phyloP scores from a whole-genome alignment of 2,113 vertebrate genomes.

The Sorex araneus region DNA sequence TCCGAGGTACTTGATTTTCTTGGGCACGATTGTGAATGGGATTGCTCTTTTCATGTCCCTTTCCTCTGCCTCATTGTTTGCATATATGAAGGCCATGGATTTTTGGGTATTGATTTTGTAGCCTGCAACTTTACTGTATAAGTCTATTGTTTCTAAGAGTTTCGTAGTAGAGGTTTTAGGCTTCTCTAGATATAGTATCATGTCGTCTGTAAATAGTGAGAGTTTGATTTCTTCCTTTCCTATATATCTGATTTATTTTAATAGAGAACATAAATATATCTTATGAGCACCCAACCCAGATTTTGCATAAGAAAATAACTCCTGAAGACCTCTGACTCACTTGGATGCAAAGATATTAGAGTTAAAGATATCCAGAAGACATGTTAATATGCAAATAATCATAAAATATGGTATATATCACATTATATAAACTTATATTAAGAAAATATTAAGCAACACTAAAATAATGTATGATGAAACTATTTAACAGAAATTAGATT shows the following conservation, averaged over 20 bases:
- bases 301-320: background rate
- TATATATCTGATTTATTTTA: background rate
- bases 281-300: background rate
- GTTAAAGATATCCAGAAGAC: background rate
- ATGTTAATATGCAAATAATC: background rate
- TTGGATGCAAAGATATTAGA: accelerated
- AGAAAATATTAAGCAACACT: background rate
- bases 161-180: too few relatives aligned
- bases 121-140: too few relatives aligned
- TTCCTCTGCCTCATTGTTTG: too few relatives aligned
- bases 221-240: too few relatives aligned
- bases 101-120: too few relatives aligned
- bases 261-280: background rate
- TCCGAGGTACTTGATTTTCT: too few relatives aligned
- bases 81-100: too few relatives aligned
- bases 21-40: too few relatives aligned
- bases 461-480: background rate
- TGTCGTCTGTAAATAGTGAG: too few relatives aligned
- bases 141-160: too few relatives aligned
- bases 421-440: background rate
- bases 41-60: too few relatives aligned
- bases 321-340: background rate
- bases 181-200: too few relatives aligned
- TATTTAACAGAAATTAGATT: background rate
- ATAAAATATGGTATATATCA: background rate